Evolutionary conservation across 2,797 vertebrate species (phyloP).

Genomic region (Benthosema pterotum): DNA sequence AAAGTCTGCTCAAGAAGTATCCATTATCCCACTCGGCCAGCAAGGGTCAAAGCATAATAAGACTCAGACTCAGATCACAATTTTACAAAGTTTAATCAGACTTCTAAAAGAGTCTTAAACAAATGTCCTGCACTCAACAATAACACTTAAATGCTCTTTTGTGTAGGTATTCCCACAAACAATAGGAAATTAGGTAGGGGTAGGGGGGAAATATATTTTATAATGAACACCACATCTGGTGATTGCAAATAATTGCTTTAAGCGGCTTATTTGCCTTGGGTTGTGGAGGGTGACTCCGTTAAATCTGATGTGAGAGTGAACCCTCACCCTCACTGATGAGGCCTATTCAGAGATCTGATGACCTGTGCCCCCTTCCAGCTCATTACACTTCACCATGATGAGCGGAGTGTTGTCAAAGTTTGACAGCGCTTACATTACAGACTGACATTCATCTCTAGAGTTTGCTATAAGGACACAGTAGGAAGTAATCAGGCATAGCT

Average conservation of each 20-base stretch:
- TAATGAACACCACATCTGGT: constrained; percentile 96
- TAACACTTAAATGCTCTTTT: constrained; percentile 79
- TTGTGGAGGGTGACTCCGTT: constrained; percentile 90
- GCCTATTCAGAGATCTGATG: constrained; percentile 93
- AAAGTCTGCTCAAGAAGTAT: constrained; percentile 54
- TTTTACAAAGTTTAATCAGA: constrained; percentile 83
- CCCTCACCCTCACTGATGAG: constrained; percentile 96
- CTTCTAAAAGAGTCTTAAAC: constrained; percentile 72
- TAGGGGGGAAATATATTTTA: constrained; percentile 77
- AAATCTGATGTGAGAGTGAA: constrained; percentile 91
- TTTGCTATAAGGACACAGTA: constrained; percentile 44
- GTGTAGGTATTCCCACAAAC: constrained; percentile 83
- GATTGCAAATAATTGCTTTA: constrained; percentile 99
- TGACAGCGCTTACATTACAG: constrained; percentile 71
- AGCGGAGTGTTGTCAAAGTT: constrained; percentile 87
- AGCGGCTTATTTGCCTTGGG: constrained; percentile 89
- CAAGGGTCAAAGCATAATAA: constrained; percentile 72
- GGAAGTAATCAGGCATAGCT: constrained; percentile 26
- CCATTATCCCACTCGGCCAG: constrained; percentile 68
- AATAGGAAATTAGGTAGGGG: constrained; percentile 89
- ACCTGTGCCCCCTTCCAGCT: constrained; percentile 85
- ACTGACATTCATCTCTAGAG: constrained; percentile 57
- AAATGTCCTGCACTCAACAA: constrained; percentile 66
- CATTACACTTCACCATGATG: constrained; percentile 83
- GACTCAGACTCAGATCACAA: constrained; percentile 68